These are phyloP conservation scores for Planococcus citri DNA, from an alignment of 1,140 invertebrate genomes.

Conservation along the genomic window DNA sequence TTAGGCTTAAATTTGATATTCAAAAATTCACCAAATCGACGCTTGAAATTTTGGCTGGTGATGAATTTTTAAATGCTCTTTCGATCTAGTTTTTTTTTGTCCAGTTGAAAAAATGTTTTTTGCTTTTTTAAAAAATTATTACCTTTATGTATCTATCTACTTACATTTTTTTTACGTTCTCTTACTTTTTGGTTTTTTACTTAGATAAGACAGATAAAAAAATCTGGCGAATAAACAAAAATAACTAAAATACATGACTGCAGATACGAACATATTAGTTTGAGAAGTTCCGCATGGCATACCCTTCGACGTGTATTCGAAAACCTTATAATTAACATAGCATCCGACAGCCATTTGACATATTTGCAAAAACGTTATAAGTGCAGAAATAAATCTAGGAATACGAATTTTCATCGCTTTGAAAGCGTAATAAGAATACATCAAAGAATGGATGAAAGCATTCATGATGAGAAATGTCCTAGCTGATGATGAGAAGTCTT, in stretches of 20 bases:
- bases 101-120: too few relatives aligned
- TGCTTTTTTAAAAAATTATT: too few relatives aligned
- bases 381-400: slow-evolving; percentile 75
- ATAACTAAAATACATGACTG: slow-evolving; percentile 90
- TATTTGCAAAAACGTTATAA: slow-evolving; percentile 83
- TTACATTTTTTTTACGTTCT: too few relatives aligned
- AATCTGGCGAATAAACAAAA: slow-evolving; percentile 80
- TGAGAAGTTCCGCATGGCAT: slow-evolving; percentile 70
- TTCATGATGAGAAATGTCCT: slow-evolving; percentile 99
- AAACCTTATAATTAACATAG: slow-evolving; percentile 76
- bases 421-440: slow-evolving; percentile 95
- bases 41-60: too few relatives aligned
- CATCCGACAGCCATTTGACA: slow-evolving; percentile 92
- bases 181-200: too few relatives aligned
- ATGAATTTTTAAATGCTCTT: too few relatives aligned
- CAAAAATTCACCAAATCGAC: too few relatives aligned
- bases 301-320: slow-evolving; percentile 50
- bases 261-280: slow-evolving; percentile 74
- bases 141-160: too few relatives aligned
- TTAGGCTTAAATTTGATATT: too few relatives aligned
- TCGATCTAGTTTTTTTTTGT: too few relatives aligned
- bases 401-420: slow-evolving; percentile 75
- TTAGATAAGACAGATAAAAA: slow-evolving; percentile 77
- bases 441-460: slow-evolving; percentile 91
- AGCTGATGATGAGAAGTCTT: slow-evolving; percentile 90